Evolutionary conservation across 2,888 invertebrate genomes (phyloP).

Genomic region (Phalera bucephala): DNA sequence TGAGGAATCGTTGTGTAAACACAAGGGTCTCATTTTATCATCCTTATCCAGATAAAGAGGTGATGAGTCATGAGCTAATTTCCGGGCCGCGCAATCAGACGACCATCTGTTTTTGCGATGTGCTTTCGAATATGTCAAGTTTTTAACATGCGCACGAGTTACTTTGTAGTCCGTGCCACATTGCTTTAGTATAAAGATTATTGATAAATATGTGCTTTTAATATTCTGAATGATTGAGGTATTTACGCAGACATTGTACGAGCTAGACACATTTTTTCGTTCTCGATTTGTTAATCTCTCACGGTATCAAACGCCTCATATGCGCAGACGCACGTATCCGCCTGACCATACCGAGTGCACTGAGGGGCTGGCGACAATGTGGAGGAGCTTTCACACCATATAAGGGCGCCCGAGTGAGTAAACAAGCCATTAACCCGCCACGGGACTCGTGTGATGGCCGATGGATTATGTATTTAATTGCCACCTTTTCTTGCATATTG

Average conservation of each 20-base stretch:
- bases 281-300: conserved; percentile 45
- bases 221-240: no score
- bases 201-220: no score
- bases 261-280: conserved; percentile 13
- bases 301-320: conserved; percentile 48
- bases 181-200: no score
- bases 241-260: no score
- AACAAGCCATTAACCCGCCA: conserved; percentile 70
- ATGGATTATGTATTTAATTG: conserved; percentile 77
- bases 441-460: conserved; percentile 58
- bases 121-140: conserved; percentile 61
- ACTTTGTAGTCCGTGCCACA: conserved; percentile 17
- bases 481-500: conserved; percentile 58
- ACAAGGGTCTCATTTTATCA: conserved; percentile 51
- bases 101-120: conserved; percentile 71
- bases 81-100: conserved; percentile 60
- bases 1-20: conserved; percentile 43
- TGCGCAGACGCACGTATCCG: conserved; percentile 57
- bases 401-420: conserved; percentile 65
- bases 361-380: conserved; percentile 71
- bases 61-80: conserved; percentile 64
- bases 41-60: conserved; percentile 63
- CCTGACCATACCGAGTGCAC: conserved; percentile 50
- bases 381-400: conserved; percentile 78
- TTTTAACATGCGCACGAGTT: conserved; percentile 31